Base-by-base conservation (phyloP, 2,888 invertebrate genomes). In the Arctia plantaginis region DNA sequence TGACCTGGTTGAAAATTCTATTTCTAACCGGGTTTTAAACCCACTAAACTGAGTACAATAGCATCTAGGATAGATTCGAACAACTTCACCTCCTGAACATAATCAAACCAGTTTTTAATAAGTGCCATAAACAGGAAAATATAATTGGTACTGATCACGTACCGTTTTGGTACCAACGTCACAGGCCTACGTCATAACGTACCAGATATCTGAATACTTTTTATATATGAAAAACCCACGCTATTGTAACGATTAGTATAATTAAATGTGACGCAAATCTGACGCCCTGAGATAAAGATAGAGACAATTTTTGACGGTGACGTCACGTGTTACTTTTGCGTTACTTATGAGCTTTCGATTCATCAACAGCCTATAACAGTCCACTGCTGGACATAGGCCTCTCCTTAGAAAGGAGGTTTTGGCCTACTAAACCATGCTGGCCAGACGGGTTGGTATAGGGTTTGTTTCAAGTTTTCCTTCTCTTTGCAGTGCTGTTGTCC, bases 131-230 rank as follows among this genome's bases (percentile, higher is more conserved):
- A 76, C 30, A 62, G 30, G 7, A 62, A 15, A 62, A 30, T 83
- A 86, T 87, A 85, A 80, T 73, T 70, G 65, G 80, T 77, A 70
- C 59, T 78, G 80, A 78, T 80, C 76, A 77, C 67, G 72, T 8
- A 76, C 51, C 72, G 65, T 72, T 65, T 62, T 30, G 72, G 75
- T 71, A 59, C 67, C 4, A 6, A 59, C 59, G 27, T 59, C 59
- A 59, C 59, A 59, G 6, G 13, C 27, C 59, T 13, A 59, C 59
- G 59, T 59, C 59, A 27, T 6, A 4, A 59, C 15, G 27, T 13
- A 59, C 27, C 59, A 59, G 10, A 59, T 59, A 59, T 59, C n/a
- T 59, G 0, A 59, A 59, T 27, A 6, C 27, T 27, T 2, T 55
- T 23, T 4, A 59, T 59, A 27, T 59, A 27, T 59, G 27, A 59